Base-by-base conservation (phyloP, 2,113 vertebrate species). In the Acrocephalus arundinaceus region DNA sequence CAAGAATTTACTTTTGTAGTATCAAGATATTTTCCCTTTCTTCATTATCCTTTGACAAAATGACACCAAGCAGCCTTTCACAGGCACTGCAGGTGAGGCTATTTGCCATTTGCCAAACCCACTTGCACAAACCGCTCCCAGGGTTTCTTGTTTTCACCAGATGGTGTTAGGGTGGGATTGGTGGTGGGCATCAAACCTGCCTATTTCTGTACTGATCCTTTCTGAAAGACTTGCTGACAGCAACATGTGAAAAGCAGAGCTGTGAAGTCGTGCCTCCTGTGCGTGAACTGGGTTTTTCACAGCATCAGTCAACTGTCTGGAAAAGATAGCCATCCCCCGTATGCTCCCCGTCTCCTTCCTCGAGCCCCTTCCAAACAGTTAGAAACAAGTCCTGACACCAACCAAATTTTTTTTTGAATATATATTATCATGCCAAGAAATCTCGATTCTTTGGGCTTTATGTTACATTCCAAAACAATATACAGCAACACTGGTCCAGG, bases 261-360 rank as follows among this genome's bases (percentile, higher is more conserved):
- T 91, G 95, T 87, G 86, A 95, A 93, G 96, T 86, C 25, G 61
- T 90, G 93, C 84, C 94, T 97, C 91, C 83, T 94, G 73, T 63
- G 83, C 8, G 12, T 84, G 86, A 95, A 93, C 93, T 78, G 89
- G 57, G 76, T 55, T 92, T 93, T 95, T 96, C 93, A 92, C 89
- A 91, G 96, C 62, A 9, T 94, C 95, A 96, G 86, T 91, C 94
- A 95, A 85, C 81, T 85, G 94, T 90, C 91, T 95, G 96, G 76
- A 75, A 74, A 55, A 95, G 86, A 92, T 41, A 84, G 90, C 93
- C 86, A 90, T 49, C 91, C 93, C 82, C 91, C 89, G 68, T 93
- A 95, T 87, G 93, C 80, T 97, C 83, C 72, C 65, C 0, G 13
- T 90, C 94, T 71, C 68, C 89, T 84, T 77, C 30, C 83, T 67